Percentiles rank a stretch among this genome's conserved stretches.
These are phyloP conservation scores for Sylvicola fuscatus DNA, from an alignment of 2,888 invertebrate genomes.

Conservation along the genomic window DNA sequence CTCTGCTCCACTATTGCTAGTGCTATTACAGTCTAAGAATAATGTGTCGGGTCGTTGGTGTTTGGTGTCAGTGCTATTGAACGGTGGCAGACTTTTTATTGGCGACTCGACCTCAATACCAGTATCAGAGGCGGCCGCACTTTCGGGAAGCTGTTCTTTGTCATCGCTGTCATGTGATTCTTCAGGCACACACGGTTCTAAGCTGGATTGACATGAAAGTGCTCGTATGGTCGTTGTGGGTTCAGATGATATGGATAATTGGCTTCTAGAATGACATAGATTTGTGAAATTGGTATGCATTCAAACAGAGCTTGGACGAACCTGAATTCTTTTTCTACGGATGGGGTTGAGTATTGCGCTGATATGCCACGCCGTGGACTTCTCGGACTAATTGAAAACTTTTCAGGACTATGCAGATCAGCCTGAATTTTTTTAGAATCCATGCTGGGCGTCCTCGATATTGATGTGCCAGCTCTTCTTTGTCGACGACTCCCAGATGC, in stretches of 20 bases:
- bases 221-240: conserved; percentile 16
- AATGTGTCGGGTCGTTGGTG: conserved; percentile 5
- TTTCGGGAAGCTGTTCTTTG: not conserved
- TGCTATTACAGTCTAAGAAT: conserved; percentile 3
- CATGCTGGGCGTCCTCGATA: conserved; percentile 23
- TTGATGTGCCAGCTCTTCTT: conserved; percentile 12
- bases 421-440: conserved; percentile 22
- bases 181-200: conserved; percentile 24
- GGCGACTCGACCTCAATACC: not conserved
- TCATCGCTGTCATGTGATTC: conserved; percentile 7
- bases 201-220: conserved; percentile 23
- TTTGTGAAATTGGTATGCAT: not conserved
- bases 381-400: conserved; percentile 12
- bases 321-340: conserved; percentile 24
- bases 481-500: conserved; percentile 22
- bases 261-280: conserved; percentile 12
- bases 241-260: conserved; percentile 24
- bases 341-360: conserved; percentile 21
- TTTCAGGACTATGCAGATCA: conserved; percentile 20
- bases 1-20: conserved; percentile 1
- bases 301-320: conserved; percentile 7
- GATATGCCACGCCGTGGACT: conserved; percentile 21
- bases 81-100: not conserved
- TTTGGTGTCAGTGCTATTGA: not conserved
- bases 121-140: not conserved